Conservation (phyloP, 2,113 vertebrate species). For the Aplodontia rufa region DNA sequence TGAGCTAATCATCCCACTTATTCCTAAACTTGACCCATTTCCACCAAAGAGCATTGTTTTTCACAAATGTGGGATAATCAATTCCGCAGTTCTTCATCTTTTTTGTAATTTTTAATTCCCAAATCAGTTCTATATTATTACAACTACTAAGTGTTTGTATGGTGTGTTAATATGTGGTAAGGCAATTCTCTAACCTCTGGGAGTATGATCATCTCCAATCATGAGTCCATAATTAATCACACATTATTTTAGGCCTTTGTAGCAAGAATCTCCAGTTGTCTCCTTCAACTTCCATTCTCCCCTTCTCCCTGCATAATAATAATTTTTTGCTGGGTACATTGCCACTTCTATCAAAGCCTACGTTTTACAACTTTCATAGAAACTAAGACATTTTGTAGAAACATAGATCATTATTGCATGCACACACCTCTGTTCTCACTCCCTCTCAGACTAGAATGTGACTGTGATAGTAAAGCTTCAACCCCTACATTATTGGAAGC, state of each 20-base stretch:
- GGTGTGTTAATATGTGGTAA: background rate
- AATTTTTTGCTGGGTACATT: background rate
- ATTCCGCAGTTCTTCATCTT: background rate
- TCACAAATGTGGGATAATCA: background rate
- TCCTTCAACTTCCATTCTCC: background rate
- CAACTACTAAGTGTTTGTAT: background rate
- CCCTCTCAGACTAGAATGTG: background rate
- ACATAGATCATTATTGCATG: background rate
- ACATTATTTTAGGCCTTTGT: background rate
- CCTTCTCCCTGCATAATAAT: background rate
- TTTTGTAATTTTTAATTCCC: background rate
- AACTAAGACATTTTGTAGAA: background rate
- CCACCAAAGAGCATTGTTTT: background rate
- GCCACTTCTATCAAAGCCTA: background rate
- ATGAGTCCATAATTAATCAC: background rate
- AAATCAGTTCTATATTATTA: background rate
- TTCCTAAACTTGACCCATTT: background rate
- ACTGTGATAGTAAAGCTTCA: background rate
- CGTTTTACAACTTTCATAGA: background rate
- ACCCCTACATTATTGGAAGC: background rate
- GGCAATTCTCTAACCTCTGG: too few species aligned
- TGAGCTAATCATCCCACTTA: background rate
- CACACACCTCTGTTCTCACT: background rate
- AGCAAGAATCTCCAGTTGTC: background rate
- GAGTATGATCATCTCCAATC: background rate